Base-by-base conservation (phyloP, 2,797 vertebrate species). In the Oophaga sylvatica region DNA sequence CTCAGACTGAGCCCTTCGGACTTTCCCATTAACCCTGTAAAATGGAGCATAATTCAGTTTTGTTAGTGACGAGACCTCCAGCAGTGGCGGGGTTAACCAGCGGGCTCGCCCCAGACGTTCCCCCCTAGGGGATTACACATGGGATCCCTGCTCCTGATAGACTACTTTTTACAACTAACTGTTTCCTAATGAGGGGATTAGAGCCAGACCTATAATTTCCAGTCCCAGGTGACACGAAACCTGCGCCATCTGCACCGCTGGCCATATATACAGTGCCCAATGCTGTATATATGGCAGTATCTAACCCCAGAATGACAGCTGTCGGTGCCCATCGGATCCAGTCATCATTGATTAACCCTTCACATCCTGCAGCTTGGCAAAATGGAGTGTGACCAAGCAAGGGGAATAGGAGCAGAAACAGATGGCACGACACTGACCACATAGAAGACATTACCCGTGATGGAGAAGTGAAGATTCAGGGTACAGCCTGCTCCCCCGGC, bases 101-200 rank as follows among this genome's bases (percentile, higher is more conserved):
- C 26, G 31, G 31, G 48, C 63, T 56, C 35, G 4, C 7, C 41
- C 57, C 59, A 78, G 83, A 67, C 59, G 4, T 48, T 13, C 75
- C 26, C 85, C 48, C 7, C 62, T 26, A 41, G 57, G 35, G 62
- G 76, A 68, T 79, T 41, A 59, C 76, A 56, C 20, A 31, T 6
- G 84, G 85, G 78, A 86, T 11, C 80, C 20, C 15, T 29, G 48
- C 3, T 45, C 84, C 62, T 65, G 57, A 29, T 19, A 63, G 81
- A n/a, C 48, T 78, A 8, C 16, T 45, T 53, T n/a, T 45, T 81
- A 45, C 26, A 80, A 70, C 56, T 71, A 80, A 73, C 77, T 29
- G 60, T 48, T 62, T 29, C 62, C 29, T 86, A 71, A 71, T 80
- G 85, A 71, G 77, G 84, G 6, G 60, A 80, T 80, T 86, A 86